phyloP scores from a whole-genome alignment of 2,797 vertebrate genomes.

The Xenentodon cancila region DNA sequence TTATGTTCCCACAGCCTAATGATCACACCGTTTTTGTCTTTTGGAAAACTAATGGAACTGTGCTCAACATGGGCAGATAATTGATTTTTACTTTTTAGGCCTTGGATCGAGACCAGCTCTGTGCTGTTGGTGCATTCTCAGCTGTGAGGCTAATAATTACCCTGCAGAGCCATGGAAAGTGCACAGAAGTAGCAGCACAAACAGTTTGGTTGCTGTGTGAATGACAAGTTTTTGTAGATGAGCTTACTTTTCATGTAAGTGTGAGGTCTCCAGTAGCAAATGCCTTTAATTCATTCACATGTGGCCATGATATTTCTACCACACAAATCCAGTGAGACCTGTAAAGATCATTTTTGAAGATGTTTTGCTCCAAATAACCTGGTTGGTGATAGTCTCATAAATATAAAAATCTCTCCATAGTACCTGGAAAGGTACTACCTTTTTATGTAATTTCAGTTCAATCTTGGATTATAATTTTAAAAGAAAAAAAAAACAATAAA shows the following conservation, averaged over 20 bases:
- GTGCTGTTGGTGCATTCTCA: background rate
- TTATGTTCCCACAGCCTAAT: conserved; percentile 21
- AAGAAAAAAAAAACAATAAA: too few relatives aligned
- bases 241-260: background rate
- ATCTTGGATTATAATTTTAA: too few relatives aligned
- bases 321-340: too few relatives aligned
- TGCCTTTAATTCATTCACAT: too few relatives aligned
- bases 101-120: conserved; percentile 15
- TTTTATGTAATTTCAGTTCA: too few relatives aligned
- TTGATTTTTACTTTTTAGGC: conserved; percentile 31
- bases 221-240: background rate
- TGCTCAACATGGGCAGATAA: conserved; percentile 21
- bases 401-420: too few relatives aligned
- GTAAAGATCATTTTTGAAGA: too few relatives aligned
- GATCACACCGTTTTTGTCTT: conserved; percentile 11
- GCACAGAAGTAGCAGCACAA: background rate
- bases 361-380: background rate
- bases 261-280: background rate
- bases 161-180: conserved; percentile 11
- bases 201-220: background rate
- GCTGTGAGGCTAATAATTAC: conserved; percentile 24
- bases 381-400: background rate
- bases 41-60: conserved; percentile 25
- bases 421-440: too few relatives aligned
- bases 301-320: too few relatives aligned